phyloP scores from a whole-genome alignment of 2,888 invertebrate genomes.

The Poecilus cupreus region DNA sequence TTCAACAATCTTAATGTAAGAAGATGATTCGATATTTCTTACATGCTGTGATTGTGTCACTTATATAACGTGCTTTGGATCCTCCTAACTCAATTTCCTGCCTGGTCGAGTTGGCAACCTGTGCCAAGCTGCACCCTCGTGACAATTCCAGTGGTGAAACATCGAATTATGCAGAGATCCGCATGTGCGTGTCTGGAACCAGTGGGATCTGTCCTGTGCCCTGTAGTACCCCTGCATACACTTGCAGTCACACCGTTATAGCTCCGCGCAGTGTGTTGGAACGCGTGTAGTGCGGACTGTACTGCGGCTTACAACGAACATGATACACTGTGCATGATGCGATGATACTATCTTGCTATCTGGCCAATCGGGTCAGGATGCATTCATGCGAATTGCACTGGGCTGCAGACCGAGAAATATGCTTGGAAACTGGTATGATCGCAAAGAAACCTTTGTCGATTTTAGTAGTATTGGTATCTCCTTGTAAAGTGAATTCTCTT shows the following conservation, averaged over 20 bases:
- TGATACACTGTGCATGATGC: too few species aligned
- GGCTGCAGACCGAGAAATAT: too few species aligned
- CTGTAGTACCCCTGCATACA: neutral
- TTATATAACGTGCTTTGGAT: too few species aligned
- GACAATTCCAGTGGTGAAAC: neutral
- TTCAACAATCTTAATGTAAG: too few species aligned
- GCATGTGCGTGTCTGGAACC: neutral
- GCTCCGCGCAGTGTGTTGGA: neutral
- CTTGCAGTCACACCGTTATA: neutral
- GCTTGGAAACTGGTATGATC: too few species aligned
- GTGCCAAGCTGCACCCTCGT: neutral
- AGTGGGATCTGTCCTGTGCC: neutral
- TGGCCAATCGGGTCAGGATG: neutral
- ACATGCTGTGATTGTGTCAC: too few species aligned
- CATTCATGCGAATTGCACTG: neutral
- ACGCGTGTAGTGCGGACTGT: neutral
- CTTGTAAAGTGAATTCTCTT: neutral
- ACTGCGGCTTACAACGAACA: neutral
- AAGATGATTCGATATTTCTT: too few species aligned
- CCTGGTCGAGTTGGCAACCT: too few species aligned
- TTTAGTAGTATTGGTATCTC: too few species aligned
- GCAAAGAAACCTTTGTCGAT: too few species aligned
- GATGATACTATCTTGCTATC: neutral
- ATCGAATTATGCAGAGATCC: neutral
- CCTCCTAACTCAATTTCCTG: too few species aligned